Evolutionary conservation across 2,888 invertebrate species (phyloP).

Genomic region (Seladonia tumulorum): DNA sequence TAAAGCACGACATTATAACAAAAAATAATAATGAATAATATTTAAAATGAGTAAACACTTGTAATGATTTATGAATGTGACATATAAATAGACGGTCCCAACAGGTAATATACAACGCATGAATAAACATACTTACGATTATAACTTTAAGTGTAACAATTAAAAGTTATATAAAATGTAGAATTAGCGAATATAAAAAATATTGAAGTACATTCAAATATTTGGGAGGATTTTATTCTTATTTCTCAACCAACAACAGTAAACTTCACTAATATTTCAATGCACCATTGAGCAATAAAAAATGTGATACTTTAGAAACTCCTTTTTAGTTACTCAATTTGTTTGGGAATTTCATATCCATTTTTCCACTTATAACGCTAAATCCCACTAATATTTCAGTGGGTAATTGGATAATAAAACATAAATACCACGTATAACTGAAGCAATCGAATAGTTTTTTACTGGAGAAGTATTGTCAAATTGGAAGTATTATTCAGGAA

Average conservation of each 20-base stretch:
- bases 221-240: background rate
- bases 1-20: background rate
- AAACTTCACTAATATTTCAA: background rate
- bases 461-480: background rate
- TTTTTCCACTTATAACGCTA: background rate
- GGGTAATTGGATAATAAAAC: background rate
- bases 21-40: background rate
- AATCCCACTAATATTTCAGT: background rate
- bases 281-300: too few relatives aligned
- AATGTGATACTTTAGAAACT: background rate
- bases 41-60: background rate
- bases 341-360: background rate
- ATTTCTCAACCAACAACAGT: background rate
- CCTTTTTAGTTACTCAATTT: background rate
- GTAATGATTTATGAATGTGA: background rate
- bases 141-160: too few relatives aligned
- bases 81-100: background rate
- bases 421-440: background rate
- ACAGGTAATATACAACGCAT: background rate
- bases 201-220: background rate
- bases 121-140: background rate
- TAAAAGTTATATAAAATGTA: background rate
- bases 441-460: background rate
- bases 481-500: background rate
- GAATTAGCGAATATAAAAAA: background rate